Conservation (phyloP, 2,888 invertebrate species). For the Oeneis ivallda region DNA sequence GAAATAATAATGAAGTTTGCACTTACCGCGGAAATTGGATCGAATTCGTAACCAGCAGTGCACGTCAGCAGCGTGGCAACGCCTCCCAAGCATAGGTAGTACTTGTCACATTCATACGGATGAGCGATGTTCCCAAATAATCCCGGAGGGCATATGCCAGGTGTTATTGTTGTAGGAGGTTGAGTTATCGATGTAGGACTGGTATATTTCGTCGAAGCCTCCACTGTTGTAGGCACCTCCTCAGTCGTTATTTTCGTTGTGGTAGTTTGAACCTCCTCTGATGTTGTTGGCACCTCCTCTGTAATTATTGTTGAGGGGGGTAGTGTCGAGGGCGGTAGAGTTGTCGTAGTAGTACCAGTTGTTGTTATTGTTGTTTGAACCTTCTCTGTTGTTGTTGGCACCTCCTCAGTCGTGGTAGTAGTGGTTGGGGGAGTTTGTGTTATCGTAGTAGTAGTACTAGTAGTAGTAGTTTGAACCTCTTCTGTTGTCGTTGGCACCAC, state of each 20-base stretch:
- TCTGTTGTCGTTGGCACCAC: no score
- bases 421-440: no score
- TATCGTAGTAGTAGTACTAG: no score
- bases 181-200: background rate
- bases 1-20: no score
- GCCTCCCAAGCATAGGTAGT: conserved; percentile 52
- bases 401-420: no score
- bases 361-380: conserved; percentile 2
- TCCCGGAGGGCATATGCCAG: conserved; percentile 45
- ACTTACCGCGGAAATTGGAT: conserved; percentile 33
- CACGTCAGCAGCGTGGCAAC: conserved; percentile 45
- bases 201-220: background rate
- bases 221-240: background rate
- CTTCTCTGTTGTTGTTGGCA: no score
- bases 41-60: conserved; percentile 49
- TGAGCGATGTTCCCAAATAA: conserved; percentile 50
- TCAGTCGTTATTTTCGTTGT: background rate
- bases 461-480: no score
- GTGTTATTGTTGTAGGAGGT: background rate
- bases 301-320: background rate
- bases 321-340: background rate
- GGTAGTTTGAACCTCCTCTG: background rate
- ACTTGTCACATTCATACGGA: conserved; percentile 49
- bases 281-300: background rate
- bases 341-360: background rate